Base-by-base conservation (phyloP, 2,797 vertebrate genomes). In the Galagoides demidoff region DNA sequence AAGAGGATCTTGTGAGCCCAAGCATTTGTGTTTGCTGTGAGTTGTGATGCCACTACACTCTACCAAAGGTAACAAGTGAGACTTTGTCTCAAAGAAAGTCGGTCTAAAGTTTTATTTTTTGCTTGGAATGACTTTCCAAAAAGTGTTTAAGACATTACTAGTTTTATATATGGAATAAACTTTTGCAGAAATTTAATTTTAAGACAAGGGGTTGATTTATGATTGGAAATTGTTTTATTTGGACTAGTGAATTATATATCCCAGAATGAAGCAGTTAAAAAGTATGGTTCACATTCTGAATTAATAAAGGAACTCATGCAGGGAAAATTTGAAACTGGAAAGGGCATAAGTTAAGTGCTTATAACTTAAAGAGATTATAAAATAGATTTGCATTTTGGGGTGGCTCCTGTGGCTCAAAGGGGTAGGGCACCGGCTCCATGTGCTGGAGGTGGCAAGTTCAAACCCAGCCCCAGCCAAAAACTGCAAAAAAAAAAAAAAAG, bases 181-280 rank as follows among this genome's bases (percentile, higher is more conserved):
- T 68, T 90, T 91, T 70, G 49, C 83, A 95, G 78, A 93, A 55
- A 74, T 88, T 83, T 88, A 88, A 79, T 77, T 77, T 85, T 81
- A 89, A 89, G 78, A 93, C 1, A 90, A 61, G 64, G 11, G 34
- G 79, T 89, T 83, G 43, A 85, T 39, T 95, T 92, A 82, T 39
- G 71, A 61, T 95, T 90, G 76, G 59, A 90, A 37, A 45, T 76
- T 91, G 64, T 76, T 49, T 14, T 70, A 83, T 85, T 84, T 90
- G 89, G 66, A 90, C 27, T 43, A 81, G n/a, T 68, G 89, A 93
- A 88, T 74, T 90, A 66, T 82, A 63, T 68, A 94, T 82, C 85
- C 70, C 20, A 82, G 57, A 88, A 78, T 63, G 61, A 34, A 91
- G 64, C 37, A 90, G 87, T 84, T 70, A 92, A 81, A 27, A 95